phyloP scores from a whole-genome alignment of 64 coral and sea anemone species.

The Montipora capricornis region DNA sequence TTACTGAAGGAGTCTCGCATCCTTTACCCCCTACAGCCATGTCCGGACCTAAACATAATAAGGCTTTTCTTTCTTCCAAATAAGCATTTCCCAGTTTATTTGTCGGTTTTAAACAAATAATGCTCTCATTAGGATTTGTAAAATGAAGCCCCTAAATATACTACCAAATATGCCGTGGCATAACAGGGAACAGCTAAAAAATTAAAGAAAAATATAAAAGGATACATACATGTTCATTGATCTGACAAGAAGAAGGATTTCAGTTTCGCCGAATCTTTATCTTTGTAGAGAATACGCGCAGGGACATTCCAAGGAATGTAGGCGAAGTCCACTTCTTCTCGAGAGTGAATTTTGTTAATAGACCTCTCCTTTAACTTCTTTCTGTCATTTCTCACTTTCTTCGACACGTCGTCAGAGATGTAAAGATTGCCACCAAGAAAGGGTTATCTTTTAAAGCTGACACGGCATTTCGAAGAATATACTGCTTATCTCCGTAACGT shows the following conservation, averaged over 20 bases:
- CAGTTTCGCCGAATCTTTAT: neutral
- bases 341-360: neutral
- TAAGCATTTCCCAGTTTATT: too few relatives aligned
- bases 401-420: slow-evolving; percentile 2
- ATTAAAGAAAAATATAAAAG: too few relatives aligned
- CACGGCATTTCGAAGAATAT: neutral
- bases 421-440: neutral
- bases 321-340: neutral
- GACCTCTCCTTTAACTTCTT: neutral
- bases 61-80: too few relatives aligned
- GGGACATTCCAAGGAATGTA: slow-evolving; percentile 31
- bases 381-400: neutral
- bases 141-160: too few relatives aligned
- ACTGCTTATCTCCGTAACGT: neutral
- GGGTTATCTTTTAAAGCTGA: neutral
- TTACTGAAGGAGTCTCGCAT: too few relatives aligned
- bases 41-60: too few relatives aligned
- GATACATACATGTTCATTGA: too few relatives aligned
- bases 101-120: too few relatives aligned
- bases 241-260: neutral
- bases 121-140: too few relatives aligned
- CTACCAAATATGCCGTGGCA: too few relatives aligned
- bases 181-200: too few relatives aligned
- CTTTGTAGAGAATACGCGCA: neutral
- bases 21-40: too few relatives aligned